A percentile compares a stretch with the other conserved stretches of the same genome.
These are phyloP conservation scores for Phylloscopus trochilus DNA, from an alignment of 2,113 vertebrate species.

Conservation along the genomic window DNA sequence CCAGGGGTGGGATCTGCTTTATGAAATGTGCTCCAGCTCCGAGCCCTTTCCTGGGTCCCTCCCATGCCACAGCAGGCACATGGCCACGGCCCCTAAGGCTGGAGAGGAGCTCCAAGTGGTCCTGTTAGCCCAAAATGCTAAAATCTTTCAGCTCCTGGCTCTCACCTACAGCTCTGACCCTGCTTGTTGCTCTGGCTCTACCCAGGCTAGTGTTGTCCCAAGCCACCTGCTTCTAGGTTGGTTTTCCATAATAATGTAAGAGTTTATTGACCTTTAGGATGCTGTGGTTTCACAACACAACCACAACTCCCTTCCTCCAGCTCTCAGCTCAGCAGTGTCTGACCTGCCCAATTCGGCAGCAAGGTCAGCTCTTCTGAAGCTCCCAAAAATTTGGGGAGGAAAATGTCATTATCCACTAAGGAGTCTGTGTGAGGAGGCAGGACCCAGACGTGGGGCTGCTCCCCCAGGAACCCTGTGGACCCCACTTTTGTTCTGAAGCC, in stretches of 20 bases:
- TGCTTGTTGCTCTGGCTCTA: background rate
- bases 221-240: background rate
- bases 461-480: background rate
- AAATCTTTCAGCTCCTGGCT: background rate
- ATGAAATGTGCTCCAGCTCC: background rate
- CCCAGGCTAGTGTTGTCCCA: background rate
- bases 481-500: background rate
- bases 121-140: background rate
- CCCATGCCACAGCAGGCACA: background rate
- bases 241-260: background rate
- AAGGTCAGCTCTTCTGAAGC: background rate
- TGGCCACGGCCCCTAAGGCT: background rate
- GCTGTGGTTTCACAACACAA: slow-evolving; percentile 1
- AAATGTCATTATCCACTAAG: background rate
- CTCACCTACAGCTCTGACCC: background rate
- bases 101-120: background rate
- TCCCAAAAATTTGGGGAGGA: background rate
- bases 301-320: background rate
- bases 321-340: background rate
- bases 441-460: background rate
- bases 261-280: slow-evolving; percentile 6
- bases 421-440: background rate
- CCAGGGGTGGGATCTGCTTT: background rate
- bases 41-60: background rate
- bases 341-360: background rate